Percentiles rank a stretch among this genome's conserved stretches.
These are phyloP conservation scores for Triplophysa tibetana DNA, from an alignment of 2,113 vertebrate genomes.

Conservation along the genomic window DNA sequence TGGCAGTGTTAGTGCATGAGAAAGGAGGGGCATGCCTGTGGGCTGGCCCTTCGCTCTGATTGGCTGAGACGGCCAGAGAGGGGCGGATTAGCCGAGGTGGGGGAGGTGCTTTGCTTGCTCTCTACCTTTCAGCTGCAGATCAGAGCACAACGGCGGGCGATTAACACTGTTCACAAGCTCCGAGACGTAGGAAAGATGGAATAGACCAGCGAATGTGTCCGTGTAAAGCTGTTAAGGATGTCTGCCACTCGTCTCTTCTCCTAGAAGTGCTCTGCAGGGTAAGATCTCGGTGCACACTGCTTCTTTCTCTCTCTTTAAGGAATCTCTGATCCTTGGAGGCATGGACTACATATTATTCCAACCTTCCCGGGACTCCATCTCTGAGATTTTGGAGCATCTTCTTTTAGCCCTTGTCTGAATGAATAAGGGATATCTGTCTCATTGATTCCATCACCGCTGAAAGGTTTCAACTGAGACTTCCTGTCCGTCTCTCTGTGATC, in stretches of 20 bases:
- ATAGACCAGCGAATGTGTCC: background rate
- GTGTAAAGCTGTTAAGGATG: background rate
- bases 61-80: conserved; percentile 44
- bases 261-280: conserved; percentile 5
- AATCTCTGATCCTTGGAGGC: conserved; percentile 22
- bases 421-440: conserved; percentile 27
- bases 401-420: background rate
- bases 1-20: conserved; percentile 26
- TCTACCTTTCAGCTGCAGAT: conserved; percentile 48
- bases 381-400: conserved; percentile 8
- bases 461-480: background rate
- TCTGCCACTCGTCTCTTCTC: background rate
- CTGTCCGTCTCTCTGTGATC: background rate
- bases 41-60: conserved; percentile 8
- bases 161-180: conserved; percentile 5
- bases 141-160: conserved; percentile 30
- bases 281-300: background rate
- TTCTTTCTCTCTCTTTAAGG: conserved; percentile 8
- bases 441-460: background rate
- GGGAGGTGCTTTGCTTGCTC: conserved; percentile 30
- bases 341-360: conserved; percentile 26
- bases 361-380: conserved; percentile 20
- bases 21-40: background rate
- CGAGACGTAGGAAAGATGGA: background rate
- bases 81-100: conserved; percentile 38